phyloP scores from a whole-genome alignment of 2,797 vertebrate species.

The Gymnopithys bicolor region DNA sequence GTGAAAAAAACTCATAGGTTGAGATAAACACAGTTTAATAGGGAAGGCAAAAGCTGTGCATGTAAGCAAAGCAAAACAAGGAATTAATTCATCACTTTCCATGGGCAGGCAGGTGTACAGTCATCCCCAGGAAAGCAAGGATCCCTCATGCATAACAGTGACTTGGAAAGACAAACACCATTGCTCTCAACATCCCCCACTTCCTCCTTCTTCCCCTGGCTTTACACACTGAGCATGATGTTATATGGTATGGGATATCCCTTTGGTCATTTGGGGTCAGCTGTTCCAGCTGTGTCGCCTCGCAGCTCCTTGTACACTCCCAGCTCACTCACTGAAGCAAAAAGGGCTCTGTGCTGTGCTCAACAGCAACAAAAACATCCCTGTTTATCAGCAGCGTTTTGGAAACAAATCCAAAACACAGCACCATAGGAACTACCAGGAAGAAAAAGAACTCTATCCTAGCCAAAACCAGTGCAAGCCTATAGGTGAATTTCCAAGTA shows the following conservation, averaged over 20 bases:
- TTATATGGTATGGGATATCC: background rate
- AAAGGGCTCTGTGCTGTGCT: background rate
- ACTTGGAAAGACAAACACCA: background rate
- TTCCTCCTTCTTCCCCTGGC: background rate
- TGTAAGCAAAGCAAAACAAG: background rate
- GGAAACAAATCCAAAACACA: background rate
- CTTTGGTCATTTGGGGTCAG: background rate
- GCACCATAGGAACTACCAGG: background rate
- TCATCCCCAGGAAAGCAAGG: background rate
- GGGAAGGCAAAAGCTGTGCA: background rate
- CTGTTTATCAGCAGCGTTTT: background rate
- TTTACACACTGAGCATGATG: background rate
- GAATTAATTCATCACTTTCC: background rate
- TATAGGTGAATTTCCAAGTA: background rate
- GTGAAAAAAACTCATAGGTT: rapidly evolving
- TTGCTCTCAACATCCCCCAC: rapidly evolving
- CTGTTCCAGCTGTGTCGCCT: background rate
- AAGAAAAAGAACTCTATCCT: background rate
- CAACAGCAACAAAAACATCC: background rate
- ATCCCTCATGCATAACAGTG: rapidly evolving
- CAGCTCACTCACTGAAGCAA: background rate
- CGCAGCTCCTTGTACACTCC: background rate
- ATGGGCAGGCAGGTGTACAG: background rate
- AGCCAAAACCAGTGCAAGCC: background rate
- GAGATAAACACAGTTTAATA: background rate